These are phyloP conservation scores for Mactra quadrangularis DNA, from an alignment of 1,140 invertebrate species.

Conservation along the genomic window DNA sequence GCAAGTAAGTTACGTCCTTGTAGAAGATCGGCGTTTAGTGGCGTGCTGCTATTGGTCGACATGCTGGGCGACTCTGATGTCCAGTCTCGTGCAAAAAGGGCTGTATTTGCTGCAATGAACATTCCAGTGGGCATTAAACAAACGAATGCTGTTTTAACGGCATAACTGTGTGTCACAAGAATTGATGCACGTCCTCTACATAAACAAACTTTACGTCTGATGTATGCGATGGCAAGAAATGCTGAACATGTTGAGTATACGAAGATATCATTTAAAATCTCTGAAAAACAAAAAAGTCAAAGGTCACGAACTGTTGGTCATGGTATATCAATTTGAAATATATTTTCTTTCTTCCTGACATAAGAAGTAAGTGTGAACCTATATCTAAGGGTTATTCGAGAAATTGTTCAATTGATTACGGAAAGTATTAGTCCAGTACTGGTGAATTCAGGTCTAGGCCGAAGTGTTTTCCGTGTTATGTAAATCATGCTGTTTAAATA, in stretches of 20 bases:
- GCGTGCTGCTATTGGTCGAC: neutral
- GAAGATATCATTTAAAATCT: neutral
- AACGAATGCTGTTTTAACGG: constrained; percentile 3
- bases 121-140: constrained; percentile 16
- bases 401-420: neutral
- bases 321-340: neutral
- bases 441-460: neutral
- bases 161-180: constrained; percentile 2
- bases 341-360: neutral
- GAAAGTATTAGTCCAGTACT: neutral
- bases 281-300: constrained; percentile 8
- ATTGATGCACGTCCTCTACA: constrained; percentile 34
- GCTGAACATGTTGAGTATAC: constrained; percentile 14
- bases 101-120: neutral
- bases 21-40: neutral
- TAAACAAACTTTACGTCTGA: constrained; percentile 17
- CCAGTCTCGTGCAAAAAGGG: neutral
- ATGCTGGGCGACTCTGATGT: no score
- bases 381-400: neutral
- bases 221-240: constrained; percentile 36
- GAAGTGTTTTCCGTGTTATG: neutral
- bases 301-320: neutral
- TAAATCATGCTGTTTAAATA: no score
- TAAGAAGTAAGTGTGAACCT: neutral
- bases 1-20: neutral